phyloP scores from a whole-genome alignment of 2,113 vertebrate species.

The Pandion haliaetus region DNA sequence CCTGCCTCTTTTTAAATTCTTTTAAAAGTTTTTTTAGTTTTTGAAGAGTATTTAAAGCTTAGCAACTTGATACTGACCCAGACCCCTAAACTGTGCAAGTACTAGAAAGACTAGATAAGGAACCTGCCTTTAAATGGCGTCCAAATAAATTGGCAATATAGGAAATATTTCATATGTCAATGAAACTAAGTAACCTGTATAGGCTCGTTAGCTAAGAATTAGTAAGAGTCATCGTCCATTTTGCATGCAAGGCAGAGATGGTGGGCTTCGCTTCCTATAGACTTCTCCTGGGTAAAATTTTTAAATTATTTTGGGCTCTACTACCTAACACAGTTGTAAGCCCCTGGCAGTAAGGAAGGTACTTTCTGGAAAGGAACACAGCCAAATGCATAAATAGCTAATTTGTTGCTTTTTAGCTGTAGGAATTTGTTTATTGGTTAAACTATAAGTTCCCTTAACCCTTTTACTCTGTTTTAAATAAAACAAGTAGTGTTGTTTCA shows the following conservation, averaged over 20 bases:
- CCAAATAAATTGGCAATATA: not conserved
- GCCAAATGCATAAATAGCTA: not conserved
- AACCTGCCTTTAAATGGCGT: not conserved
- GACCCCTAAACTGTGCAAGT: not conserved
- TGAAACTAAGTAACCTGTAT: not conserved
- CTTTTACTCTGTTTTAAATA: not conserved
- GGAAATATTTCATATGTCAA: not conserved
- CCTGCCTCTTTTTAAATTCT: not conserved
- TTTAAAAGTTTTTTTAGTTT: not conserved
- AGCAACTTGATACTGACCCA: not conserved
- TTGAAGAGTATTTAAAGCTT: not conserved
- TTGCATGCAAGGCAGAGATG: not conserved
- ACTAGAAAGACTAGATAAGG: not conserved
- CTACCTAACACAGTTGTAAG: not conserved
- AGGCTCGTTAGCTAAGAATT: not conserved
- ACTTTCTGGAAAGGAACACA: not conserved
- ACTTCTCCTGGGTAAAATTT: not conserved
- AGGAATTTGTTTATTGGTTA: not conserved
- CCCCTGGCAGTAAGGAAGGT: not conserved
- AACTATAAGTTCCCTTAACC: not conserved
- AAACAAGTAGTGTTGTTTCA: not conserved
- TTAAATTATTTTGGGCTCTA: not conserved
- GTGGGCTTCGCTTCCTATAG: not conserved
- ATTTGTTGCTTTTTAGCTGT: not conserved
- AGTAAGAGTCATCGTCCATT: accelerated